These are phyloP conservation scores for Trematomus bernacchii DNA, from an alignment of 2,797 vertebrate genomes.

Conservation along the genomic window DNA sequence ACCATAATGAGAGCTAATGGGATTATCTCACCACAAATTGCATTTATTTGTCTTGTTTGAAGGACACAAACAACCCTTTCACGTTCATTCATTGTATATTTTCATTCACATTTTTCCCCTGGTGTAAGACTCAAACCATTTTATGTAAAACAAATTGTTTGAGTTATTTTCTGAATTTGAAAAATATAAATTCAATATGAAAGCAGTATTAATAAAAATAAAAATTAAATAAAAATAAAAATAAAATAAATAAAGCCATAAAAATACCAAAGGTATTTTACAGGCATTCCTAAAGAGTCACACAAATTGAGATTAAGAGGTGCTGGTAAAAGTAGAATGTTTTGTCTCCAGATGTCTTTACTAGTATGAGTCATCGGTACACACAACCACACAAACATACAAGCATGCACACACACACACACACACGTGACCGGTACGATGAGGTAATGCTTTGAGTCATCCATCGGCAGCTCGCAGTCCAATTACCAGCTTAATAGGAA, in stretches of 20 bases:
- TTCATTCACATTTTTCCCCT: neutral
- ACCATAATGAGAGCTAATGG: neutral
- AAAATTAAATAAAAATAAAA: neutral
- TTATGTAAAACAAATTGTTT: rapidly evolving
- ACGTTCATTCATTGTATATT: neutral
- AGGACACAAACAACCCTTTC: neutral
- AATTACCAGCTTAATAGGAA: conserved; percentile 80
- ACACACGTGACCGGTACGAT: conserved; percentile 55
- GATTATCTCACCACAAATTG: neutral
- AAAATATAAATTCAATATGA: neutral
- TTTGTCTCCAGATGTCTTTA: conserved; percentile 21
- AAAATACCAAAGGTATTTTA: neutral
- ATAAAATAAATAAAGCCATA: neutral
- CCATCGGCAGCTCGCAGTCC: conserved; percentile 68
- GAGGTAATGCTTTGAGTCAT: conserved; percentile 87
- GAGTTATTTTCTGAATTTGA: neutral
- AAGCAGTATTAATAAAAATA: neutral
- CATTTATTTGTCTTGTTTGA: neutral
- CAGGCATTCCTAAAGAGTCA: neutral
- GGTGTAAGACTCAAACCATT: rapidly evolving
- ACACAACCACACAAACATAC: conserved; percentile 1
- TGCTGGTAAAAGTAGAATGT: neutral
- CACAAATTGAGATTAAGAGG: neutral
- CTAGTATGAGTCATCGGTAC: conserved; percentile 50
- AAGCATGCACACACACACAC: conserved; percentile 17